Base-by-base conservation (phyloP, 2,113 vertebrate genomes). In the Callorhinus ursinus region DNA sequence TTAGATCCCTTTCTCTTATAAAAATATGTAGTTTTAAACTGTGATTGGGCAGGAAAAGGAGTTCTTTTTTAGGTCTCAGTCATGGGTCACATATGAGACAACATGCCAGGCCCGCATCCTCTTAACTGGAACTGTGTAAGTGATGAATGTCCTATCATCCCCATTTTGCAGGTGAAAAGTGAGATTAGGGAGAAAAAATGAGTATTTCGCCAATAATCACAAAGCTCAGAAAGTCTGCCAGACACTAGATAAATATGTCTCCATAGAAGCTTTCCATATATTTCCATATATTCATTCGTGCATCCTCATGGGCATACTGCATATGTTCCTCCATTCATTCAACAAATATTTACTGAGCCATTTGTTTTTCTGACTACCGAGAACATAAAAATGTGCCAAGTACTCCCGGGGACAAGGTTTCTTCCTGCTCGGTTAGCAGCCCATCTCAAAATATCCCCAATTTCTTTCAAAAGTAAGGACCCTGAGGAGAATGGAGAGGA, bases 381-480 rank as follows among this genome's bases (percentile, higher is more conserved):
- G 55, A 90, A 93, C 10, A 95, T 12, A 63, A 92, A 79, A 90
- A 57, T 4, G 16, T n/a, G 77, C 31, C 49, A 67, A 21, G 15
- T 57, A 36, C 49, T 46, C 67, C 93, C 86, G 67, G 1, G 12
- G 33, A 65, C 55, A 67, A 72, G 39, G 4, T 77, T 14, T 72
- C 24, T 67, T 82, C 53, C 74, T 97, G 72, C 67, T 69, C 19
- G 13, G 81, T 81, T 57, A 55, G 42, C 53, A 77, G 4, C 19
- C 22, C 19, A 42, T 88, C 96, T 91, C 26, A 65, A 96, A 95
- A 55, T 16, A 55, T 22, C 12, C 12, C 11, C 49, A 12, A 4
- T 95, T 57, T 86, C 31, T 96, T 76, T 88, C 79, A 88, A 88
- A 93, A 57, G 84, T 28, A 80, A n/a, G 33, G 74, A 61, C 19